Base-by-base conservation (phyloP, 2,888 invertebrate species). In the Eilema caniola region DNA sequence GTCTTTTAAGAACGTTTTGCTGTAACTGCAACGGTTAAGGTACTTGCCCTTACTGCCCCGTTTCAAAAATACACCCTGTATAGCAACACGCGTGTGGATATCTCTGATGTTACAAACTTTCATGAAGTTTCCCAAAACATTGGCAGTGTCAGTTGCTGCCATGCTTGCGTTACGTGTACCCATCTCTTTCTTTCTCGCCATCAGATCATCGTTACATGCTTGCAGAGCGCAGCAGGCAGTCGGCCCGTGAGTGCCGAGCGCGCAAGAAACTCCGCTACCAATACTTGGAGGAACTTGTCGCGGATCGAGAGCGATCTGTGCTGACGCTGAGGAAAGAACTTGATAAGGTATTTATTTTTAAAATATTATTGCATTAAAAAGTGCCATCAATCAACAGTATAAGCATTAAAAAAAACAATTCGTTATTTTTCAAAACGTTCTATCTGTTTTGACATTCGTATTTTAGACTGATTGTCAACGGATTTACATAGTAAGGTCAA, bases 201-300 rank as follows among this genome's bases (percentile, higher is more conserved):
- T 71, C 64, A 70, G 72, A 72, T 72, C 72, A 72, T 72, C 72
- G 72, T 72, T 72, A 72, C 72, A 72, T 72, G 72, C 68, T 73
- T 73, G 28, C 90, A 98, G 99, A 99, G 94, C 97, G 99, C 76
- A 99, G 99, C 92, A 96, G 99, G 83, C 99, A 99, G 95, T 99
- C 99, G 94, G 99, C 99, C 81, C 96, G 99, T 85, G 99, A 99
- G 96, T 99, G 99, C 91, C 97, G 99, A 80, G 99, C 99, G 63
- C 96, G 99, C 67, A 99, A 99, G 95, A 99, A 99, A 92, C 96
- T 99, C 76, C 97, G 99, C 67, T 99, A 99, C 93, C 99, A 99
- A 92, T 99, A 99, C 90, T 96, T 99, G 79, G 99, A 99, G 92
- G 99, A 99, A 93, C 95, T 99, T 80, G 99, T 99, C 5, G 96